Evolutionary conservation across 2,888 invertebrate species (phyloP), one percentile per base, ranked within the genome.

Genomic region (Leucophenga montana): DNA sequence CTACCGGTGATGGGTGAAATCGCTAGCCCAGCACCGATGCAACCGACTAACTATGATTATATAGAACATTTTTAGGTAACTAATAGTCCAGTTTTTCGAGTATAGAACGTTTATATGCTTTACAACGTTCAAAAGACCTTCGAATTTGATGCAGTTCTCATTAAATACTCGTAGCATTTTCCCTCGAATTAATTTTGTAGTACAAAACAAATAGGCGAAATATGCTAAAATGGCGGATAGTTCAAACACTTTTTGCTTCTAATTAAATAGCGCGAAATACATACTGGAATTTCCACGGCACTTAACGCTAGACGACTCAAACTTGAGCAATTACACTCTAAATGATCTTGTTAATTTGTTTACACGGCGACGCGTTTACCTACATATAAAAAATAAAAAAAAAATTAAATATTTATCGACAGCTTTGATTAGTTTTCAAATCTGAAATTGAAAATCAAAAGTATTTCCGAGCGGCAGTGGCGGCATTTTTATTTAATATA

Each of bases 261-360:
- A 50, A 50, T 50, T 50, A 18, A 1, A 50, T 4, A 50, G 50
- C 39, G 39, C 39, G 39, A 39, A 39, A 39, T 39, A 11, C 39
- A 39, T 11, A 39, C 9, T 39, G 39, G 39, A 39, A 39, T 39
- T 39, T 39, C 39, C 39, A 39, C 39, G 39, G 11, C 39, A 39
- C 39, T 44, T 27, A 18, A 20, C 39, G 53, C 71, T 53, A 65
- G 31, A 67, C 67, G 69, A 39, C 59, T 53, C 1, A n/a, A 16
- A 16, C 50, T 50, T 50, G 50, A 50, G 13, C 79, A 80, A 83
- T 80, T 83, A 74, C 71, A 65, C 69, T 39, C 39, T 74, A 77
- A 85, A 83, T 77, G 78, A 83, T 81, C 78, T 82, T 76, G 85
- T 84, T 85, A 85, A 85, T 82, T 83, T 83, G 82, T 74, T 78